Evolutionary conservation across 2,797 vertebrate species (phyloP), one percentile per base, ranked within the genome.

Genomic region (Astyanax mexicanus): DNA sequence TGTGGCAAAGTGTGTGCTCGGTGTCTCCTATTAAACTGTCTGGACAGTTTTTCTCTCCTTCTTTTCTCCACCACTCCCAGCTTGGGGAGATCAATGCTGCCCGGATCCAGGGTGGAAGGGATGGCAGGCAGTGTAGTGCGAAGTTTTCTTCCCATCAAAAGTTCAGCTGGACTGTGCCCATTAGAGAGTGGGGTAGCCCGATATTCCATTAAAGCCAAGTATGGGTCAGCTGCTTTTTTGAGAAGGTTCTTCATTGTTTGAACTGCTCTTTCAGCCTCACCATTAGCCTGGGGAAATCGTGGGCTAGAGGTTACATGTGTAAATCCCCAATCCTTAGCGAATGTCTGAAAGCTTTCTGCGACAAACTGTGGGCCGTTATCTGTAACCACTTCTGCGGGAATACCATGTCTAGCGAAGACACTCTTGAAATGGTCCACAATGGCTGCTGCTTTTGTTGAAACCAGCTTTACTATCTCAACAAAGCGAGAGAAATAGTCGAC

Each of bases 271-370:
- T 82, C 60, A 0, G 7, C 72, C 12, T 73, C 61, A 15, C 37
- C 21, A 1, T 68, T 82, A 45, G 54, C 69, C 38, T 76, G 75
- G 4, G 32, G 76, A 7, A 74, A 81, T 7, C 35, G 29, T 3
- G 61, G 73, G 77, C 80, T 81, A 4, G 74, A 81, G 0, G 74
- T 77, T 3, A 79, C 54, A 45, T 79, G 49, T 1, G 19, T 64
- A 15, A 81, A 81, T 4, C 66, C 29, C 5, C 29, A 32, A 2
- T 69, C 40, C n/a, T 45, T 35, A 51, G 42, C 10, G 51, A 76
- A 69, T 9, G 25, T 12, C 1, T 13, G 6, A 19, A 80, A 80
- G 3, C 6, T n/a, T 17, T 37, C 29, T 0, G 67, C 54, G 0
- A 42, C 13, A 51, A 72, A 77, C n/a, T 77, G 58, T 45, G 49